Base-by-base conservation (phyloP, 2,888 invertebrate species). In the Buathra laborator region DNA sequence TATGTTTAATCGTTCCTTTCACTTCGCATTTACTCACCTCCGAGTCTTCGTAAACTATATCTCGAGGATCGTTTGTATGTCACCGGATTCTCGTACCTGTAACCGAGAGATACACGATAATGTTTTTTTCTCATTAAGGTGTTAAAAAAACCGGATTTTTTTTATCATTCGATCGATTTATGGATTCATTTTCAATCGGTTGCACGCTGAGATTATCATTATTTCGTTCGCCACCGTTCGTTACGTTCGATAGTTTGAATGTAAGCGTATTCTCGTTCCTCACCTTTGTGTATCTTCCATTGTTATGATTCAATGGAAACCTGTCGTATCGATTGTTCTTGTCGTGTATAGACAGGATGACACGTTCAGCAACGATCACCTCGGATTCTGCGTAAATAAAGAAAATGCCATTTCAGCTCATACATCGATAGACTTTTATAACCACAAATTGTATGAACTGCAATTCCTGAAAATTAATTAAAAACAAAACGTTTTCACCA, bases 211-310 rank as follows among this genome's bases (percentile, higher is more conserved):
- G 24, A 19, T 24, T 44, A 72, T 79, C 3, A 19, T 48, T 51
- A 62, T 14, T 12, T 32, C 59, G 29, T 37, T 76, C 66, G 74
- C 53, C 29, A 48, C 48, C 37, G 14, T 10, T n/a, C 37, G 14
- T 32, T 48, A 59, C 64, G 16, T 4, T 53, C 48, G 32, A 24
- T n/a, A 53, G 4, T 53, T 37, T 37, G 37, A 37, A 37, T 71
- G 37, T 43, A 3, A 7, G n/a, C 9, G n/a, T 70, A 68, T 82
- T 24, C 56, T 77, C 12, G 5, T 70, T 82, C n/a, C 81, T 91
- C 70, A 93, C 93, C 92, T 92, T 79, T 91, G 89, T 59, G 91
- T 85, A 62, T 91, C 91, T 83, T 91, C 92, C 93, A 93, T 93
- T 87, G 88, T 89, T 74, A 48, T 70, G 71, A 80, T 83, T 53